phyloP scores from a whole-genome alignment of 1,140 invertebrate species.

The Drosophila sproati region DNA sequence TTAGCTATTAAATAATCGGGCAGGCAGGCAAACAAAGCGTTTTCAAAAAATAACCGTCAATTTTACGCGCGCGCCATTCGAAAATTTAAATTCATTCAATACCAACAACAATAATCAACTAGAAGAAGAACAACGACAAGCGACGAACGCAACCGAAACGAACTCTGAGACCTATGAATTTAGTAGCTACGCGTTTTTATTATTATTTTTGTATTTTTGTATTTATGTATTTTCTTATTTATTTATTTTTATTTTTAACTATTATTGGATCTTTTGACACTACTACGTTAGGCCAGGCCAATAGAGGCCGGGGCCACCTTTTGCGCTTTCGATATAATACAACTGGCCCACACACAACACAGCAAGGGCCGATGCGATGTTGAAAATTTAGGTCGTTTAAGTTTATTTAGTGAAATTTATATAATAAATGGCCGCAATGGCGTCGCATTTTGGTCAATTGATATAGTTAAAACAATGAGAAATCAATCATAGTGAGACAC shows the following conservation, averaged over 20 bases:
- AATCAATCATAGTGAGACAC: conserved; percentile 79
- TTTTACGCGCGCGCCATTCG: conserved; percentile 94
- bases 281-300: conserved; percentile 86
- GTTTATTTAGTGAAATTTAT: conserved; percentile 75
- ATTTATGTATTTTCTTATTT: neutral
- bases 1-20: conserved; percentile 56
- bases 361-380: too few species aligned
- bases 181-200: neutral
- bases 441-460: conserved; percentile 56
- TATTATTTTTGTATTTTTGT: too few species aligned
- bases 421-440: conserved; percentile 74
- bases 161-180: conserved; percentile 67
- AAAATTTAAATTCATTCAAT: conserved; percentile 90
- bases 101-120: conserved; percentile 37
- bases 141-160: conserved; percentile 85
- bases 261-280: too few species aligned
- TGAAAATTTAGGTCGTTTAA: conserved; percentile 69
- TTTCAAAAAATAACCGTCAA: conserved; percentile 90
- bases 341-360: conserved; percentile 21
- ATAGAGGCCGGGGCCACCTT: conserved; percentile 54
- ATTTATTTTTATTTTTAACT: neutral
- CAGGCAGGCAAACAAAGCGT: conserved; percentile 22
- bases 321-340: conserved; percentile 15
- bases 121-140: conserved; percentile 23
- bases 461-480: conserved; percentile 47